These are phyloP conservation scores for Oreotrochilus melanogaster DNA, from an alignment of 2,113 vertebrate genomes.

Conservation along the genomic window DNA sequence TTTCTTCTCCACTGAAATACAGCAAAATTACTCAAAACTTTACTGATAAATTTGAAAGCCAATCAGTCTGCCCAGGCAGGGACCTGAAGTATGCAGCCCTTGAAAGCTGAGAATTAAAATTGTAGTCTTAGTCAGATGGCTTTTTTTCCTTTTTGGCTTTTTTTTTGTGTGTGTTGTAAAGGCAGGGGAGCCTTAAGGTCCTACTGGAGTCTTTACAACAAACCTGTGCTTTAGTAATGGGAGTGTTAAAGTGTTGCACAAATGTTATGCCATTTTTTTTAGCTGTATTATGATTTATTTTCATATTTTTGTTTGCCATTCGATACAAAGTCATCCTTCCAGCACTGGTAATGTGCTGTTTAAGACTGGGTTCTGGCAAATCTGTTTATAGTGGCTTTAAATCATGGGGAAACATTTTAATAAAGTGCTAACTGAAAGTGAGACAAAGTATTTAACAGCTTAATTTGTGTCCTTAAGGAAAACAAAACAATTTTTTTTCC, in stretches of 20 bases:
- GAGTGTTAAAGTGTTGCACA: neutral
- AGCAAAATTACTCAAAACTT: neutral
- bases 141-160: too few species aligned
- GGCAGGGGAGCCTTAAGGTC: neutral
- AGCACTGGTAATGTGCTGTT: neutral
- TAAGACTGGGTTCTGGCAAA: neutral
- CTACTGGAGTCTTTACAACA: neutral
- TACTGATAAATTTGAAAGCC: neutral
- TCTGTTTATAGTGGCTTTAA: neutral
- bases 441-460: neutral
- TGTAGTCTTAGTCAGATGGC: too few species aligned
- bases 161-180: neutral
- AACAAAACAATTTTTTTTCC: neutral
- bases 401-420: neutral
- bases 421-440: neutral
- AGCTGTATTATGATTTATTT: neutral
- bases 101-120: neutral
- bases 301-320: neutral
- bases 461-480: neutral
- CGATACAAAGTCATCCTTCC: neutral
- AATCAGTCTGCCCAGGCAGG: neutral
- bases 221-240: fast-evolving
- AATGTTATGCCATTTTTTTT: neutral
- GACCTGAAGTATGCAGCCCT: neutral
- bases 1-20: neutral